Percentiles rank a stretch among this genome's conserved stretches.
Conservation (phyloP, 1,140 invertebrate genomes). For the Euschistus heros region DNA sequence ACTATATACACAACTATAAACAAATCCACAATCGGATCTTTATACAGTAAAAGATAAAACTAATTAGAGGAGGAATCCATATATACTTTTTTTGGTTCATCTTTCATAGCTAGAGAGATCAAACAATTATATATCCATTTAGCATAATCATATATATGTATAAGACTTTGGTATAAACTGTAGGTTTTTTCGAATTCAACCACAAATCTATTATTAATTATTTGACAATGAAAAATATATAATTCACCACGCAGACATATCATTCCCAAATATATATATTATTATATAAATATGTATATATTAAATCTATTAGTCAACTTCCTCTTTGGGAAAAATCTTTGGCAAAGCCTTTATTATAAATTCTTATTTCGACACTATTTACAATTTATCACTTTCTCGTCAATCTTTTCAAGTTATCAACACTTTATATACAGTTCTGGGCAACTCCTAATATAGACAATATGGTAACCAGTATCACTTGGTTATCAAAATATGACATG, state of each 20-base stretch:
- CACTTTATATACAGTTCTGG: slow-evolving; percentile 10
- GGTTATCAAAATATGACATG: neutral
- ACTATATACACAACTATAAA: slow-evolving; percentile 19
- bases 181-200: slow-evolving; percentile 3
- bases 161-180: slow-evolving; percentile 16
- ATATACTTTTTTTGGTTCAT: slow-evolving; percentile 4
- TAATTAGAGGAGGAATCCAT: slow-evolving; percentile 28
- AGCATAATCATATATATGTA: neutral
- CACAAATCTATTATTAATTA: slow-evolving; percentile 10
- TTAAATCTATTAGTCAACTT: neutral
- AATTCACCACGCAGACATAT: slow-evolving; percentile 11
- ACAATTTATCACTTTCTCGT: slow-evolving; percentile 15
- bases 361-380: slow-evolving; percentile 6
- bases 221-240: slow-evolving; percentile 1
- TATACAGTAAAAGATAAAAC: slow-evolving; percentile 18
- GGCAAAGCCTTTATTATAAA: slow-evolving; percentile 9
- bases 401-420: slow-evolving; percentile 5
- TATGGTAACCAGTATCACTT: neutral
- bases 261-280: slow-evolving; percentile 9
- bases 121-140: slow-evolving; percentile 12
- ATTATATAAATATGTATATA: too few species aligned
- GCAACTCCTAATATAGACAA: neutral
- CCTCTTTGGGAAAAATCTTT: slow-evolving; percentile 8
- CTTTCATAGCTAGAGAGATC: slow-evolving; percentile 8
- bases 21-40: slow-evolving; percentile 16